These are phyloP conservation scores for Philhelius pedissequus DNA, from an alignment of 2,888 invertebrate species.

Conservation along the genomic window DNA sequence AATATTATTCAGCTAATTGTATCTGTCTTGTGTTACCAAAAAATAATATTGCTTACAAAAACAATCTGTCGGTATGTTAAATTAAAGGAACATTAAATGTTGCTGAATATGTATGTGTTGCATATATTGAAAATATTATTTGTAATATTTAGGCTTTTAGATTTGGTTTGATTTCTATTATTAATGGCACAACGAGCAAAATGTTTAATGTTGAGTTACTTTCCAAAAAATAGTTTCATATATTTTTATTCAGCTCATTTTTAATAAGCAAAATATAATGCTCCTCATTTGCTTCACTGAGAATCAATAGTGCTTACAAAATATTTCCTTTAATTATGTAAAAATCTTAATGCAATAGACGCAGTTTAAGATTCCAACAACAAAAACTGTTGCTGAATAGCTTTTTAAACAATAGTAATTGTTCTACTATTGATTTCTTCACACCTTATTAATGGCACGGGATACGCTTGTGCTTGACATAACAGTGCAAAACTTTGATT, in stretches of 20 bases:
- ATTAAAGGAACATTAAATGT: no score
- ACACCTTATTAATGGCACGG: conserved; percentile 79
- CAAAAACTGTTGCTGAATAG: background rate
- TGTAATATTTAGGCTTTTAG: background rate
- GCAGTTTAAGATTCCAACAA: no score
- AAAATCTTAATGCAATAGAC: no score
- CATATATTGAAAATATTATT: background rate
- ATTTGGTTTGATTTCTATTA: background rate
- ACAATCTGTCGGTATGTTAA: no score
- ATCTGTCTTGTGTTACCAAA: background rate
- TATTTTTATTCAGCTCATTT: background rate
- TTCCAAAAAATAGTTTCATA: no score
- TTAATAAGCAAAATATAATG: background rate
- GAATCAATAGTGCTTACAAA: background rate
- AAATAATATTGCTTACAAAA: background rate
- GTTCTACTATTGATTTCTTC: no score
- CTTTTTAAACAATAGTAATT: no score
- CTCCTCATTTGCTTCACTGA: background rate
- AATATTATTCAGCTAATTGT: background rate
- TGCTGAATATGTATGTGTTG: background rate
- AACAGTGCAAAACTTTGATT: conserved; percentile 58
- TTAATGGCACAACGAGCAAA: no score
- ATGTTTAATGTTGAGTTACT: no score
- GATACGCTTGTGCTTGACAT: conserved; percentile 79
- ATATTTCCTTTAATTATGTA: no score